phyloP scores from a whole-genome alignment of 2,888 invertebrate genomes.

The Campoplex capitator region DNA sequence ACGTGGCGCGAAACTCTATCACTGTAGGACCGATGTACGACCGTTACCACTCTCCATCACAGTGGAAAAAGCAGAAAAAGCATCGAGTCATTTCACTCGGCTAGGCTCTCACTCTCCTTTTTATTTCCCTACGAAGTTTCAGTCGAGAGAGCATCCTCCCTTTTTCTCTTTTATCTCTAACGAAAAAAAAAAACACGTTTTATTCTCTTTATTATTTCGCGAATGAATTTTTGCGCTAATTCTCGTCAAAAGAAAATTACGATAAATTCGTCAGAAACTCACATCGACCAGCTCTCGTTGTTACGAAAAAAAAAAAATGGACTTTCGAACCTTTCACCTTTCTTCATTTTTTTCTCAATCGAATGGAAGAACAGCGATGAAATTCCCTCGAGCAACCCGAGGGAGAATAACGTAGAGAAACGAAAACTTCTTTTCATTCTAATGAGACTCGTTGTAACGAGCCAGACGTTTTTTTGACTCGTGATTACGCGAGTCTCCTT shows the following conservation, averaged over 20 bases:
- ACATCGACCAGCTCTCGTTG: neutral
- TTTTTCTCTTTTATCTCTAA: constrained; percentile 26
- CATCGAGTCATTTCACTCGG: constrained; percentile 32
- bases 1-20: neutral
- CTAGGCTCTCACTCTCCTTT: neutral
- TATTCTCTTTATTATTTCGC: neutral
- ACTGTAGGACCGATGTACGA: constrained; percentile 29
- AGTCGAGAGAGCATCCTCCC: neutral
- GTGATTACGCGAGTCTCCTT: constrained; percentile 29
- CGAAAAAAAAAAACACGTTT: neutral
- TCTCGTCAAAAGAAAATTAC: neutral
- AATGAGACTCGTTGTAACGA: constrained; percentile 60
- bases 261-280: neutral
- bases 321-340: neutral
- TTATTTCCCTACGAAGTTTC: constrained; percentile 1
- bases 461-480: constrained; percentile 36
- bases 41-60: constrained; percentile 26
- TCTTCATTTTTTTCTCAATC: neutral
- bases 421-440: constrained; percentile 41
- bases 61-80: constrained; percentile 53
- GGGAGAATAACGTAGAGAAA: no score
- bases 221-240: neutral
- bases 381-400: neutral
- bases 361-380: neutral
- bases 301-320: neutral